Conservation (phyloP, 2,888 invertebrate species). For the Orthonychiurus folsomi region DNA sequence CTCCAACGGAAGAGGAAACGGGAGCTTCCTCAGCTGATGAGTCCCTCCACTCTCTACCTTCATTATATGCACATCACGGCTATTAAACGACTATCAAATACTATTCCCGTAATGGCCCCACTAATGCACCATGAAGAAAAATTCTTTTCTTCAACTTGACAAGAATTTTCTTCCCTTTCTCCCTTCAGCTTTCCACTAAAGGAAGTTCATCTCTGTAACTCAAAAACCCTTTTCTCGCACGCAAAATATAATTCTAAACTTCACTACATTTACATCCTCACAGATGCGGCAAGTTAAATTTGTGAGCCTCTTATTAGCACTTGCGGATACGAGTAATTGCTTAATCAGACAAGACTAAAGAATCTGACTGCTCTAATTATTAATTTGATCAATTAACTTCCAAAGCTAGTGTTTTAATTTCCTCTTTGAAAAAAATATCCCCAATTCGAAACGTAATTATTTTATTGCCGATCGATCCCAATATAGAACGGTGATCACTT, state of each 20-base stretch:
- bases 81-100: slow-evolving; percentile 34
- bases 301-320: too few species aligned
- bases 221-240: slow-evolving; percentile 6
- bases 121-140: slow-evolving; percentile 40
- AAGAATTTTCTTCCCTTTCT: slow-evolving; percentile 26
- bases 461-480: too few species aligned
- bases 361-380: too few species aligned
- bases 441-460: too few species aligned
- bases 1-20: slow-evolving; percentile 40
- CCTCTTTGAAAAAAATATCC: too few species aligned
- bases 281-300: too few species aligned
- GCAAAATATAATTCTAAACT: background rate
- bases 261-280: too few species aligned
- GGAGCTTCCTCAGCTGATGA: slow-evolving; percentile 29
- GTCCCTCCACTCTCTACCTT: slow-evolving; percentile 25
- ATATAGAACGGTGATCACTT: too few species aligned
- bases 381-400: too few species aligned
- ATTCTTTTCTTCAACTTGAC: slow-evolving; percentile 28
- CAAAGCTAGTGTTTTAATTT: too few species aligned
- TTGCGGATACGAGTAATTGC: too few species aligned
- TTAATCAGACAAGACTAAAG: too few species aligned
- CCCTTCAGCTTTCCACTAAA: slow-evolving; percentile 15
- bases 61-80: slow-evolving; percentile 37
- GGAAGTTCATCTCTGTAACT: slow-evolving; percentile 1
- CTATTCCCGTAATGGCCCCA: slow-evolving; percentile 30